Base-by-base conservation (phyloP, 2,888 invertebrate species). In the Acronicta psi region DNA sequence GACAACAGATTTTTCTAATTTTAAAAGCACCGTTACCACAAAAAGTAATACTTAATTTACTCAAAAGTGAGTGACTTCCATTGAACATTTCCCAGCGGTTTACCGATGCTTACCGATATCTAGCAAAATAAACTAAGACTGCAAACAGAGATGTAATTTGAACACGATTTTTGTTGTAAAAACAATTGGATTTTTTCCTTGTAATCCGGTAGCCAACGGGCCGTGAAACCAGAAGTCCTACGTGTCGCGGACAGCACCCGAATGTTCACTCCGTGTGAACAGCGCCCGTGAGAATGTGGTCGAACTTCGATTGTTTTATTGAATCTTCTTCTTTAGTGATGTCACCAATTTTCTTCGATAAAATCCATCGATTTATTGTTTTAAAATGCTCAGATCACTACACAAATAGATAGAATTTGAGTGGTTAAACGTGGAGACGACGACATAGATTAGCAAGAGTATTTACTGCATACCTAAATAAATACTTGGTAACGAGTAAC, bases 211-310 rank as follows among this genome's bases (percentile, higher is more conserved):
- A 69, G 73, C 59, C 91, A 92, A 91, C 92, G 87, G 91, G 90
- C 84, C 92, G 90, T 90, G 83, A 88, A 91, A 90, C 92, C 92
- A 86, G 87, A 79, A 85, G 79, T 71, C 74, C 69, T 85, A 87
- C 90, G 89, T 88, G 89, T 79, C 79, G 77, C 62, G 62, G 73
- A 79, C 69, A 59, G 77, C 85, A 78, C 85, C 87, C 84, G 80
- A 87, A 88, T 83, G 82, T 82, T 77, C 71, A 67, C 68, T 14
- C 67, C 85, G 88, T 90, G 91, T 88, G 89, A 90, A 89, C 82
- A 64, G 62, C 67, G 17, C 52, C 84, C 90, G 91, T 91, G 91
- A 88, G 91, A 91, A 90, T 88, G 91, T 87, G 90, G 92, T 91
- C 73, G 64, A 57, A 52, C 62, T 59, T 59, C 73, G 57, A 76